phyloP scores from a whole-genome alignment of 2,888 invertebrate genomes.

The Saturnia japonica region DNA sequence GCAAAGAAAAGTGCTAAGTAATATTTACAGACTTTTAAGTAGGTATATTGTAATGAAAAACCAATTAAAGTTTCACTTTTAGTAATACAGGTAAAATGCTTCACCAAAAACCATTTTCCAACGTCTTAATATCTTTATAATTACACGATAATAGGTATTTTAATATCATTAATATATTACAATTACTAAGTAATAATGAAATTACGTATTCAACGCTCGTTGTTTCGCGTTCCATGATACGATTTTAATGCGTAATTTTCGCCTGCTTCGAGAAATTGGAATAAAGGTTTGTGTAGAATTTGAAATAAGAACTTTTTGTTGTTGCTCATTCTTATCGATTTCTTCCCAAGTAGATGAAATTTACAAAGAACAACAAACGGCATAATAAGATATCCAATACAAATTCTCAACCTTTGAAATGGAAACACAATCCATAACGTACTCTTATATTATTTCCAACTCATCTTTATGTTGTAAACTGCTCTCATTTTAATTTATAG shows the following conservation, averaged over 20 bases:
- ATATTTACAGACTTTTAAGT: neutral
- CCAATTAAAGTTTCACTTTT: neutral
- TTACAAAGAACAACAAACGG: neutral
- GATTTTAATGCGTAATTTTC: slow-evolving; percentile 50
- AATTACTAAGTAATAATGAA: slow-evolving; percentile 36
- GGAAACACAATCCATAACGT: neutral
- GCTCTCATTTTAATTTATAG: neutral
- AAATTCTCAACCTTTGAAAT: neutral
- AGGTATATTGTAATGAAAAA: neutral
- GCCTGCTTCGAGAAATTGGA: slow-evolving; percentile 41
- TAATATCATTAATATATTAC: slow-evolving; percentile 5
- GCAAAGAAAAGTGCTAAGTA: neutral
- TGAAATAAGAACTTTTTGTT: slow-evolving; percentile 13
- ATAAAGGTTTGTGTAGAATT: slow-evolving; percentile 33
- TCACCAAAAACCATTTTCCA: neutral
- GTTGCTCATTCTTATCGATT: slow-evolving; percentile 2
- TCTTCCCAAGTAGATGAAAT: slow-evolving; percentile 4
- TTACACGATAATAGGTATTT: neutral
- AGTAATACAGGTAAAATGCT: neutral
- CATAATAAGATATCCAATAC: neutral
- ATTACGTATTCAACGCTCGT: slow-evolving; percentile 59
- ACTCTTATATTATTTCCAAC: neutral
- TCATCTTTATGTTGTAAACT: neutral
- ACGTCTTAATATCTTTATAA: neutral
- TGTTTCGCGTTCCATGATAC: slow-evolving; percentile 38